Base-by-base conservation (phyloP, 2,797 vertebrate genomes). In the Hypotaenidia okinawae region DNA sequence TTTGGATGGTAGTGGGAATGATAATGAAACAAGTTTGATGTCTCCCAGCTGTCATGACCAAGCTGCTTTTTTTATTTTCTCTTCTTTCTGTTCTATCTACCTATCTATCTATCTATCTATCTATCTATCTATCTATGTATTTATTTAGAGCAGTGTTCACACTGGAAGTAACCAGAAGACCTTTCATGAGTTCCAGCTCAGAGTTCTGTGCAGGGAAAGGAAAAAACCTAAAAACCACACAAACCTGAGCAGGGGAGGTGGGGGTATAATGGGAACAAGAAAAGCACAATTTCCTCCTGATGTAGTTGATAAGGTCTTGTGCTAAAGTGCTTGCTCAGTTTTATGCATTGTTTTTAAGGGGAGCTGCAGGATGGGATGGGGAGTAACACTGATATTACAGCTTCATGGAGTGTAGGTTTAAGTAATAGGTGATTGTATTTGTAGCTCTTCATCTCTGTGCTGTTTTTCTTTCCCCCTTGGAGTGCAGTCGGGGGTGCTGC, bases 401-500 rank as follows among this genome's bases (percentile, higher is more conserved):
- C 32, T 74, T 43, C 3, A 8, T 14, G 8, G 22, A 33, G 6
- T 2, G 3, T 2, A 35, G 32, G 10, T 85, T 77, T 55, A 75
- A 62, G 21, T 32, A 19, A 5, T 23, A 0, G 1, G n/a, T 39
- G 55, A 19, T 32, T 45, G 9, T 47, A 7, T 43, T 51, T 51
- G 30, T 76, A 30, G 11, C 25, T 90, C 10, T 23, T 41, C 45
- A 67, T 64, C 33, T 77, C n/a, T 35, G 0, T 43, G 33, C 9
- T 66, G 3, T 5, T 45, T 61, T n/a, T 39, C 19, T 43, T 63
- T n/a, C 0, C 2, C 1, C 0, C 5, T 43, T 13, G 9, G 16
- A 41, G 15, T 6, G 24, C 19, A 79, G 69, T 11, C 35, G 47
- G 11, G 6, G 35, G 30, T 49, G 28, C 28, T 70, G 37, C 10